Evolutionary conservation across 2,888 invertebrate species (phyloP).

Genomic region (Euzetes globulus): DNA sequence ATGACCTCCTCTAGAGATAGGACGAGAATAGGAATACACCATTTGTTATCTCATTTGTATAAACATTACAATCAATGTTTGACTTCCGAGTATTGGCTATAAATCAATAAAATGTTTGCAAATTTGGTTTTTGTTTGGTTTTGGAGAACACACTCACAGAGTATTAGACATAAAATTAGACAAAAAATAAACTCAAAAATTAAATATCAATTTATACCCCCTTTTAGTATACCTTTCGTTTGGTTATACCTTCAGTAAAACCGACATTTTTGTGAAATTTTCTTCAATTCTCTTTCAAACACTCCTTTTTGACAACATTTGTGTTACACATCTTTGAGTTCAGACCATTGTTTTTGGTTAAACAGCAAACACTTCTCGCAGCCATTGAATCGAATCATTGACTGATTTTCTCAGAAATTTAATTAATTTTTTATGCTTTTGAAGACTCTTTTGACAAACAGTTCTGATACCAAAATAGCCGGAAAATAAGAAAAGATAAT

Average conservation of each 20-base stretch:
- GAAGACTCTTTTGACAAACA: neutral
- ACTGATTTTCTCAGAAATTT: neutral
- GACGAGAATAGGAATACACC: neutral
- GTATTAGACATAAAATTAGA: neutral
- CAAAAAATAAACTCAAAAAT: neutral
- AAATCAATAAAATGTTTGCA: conserved; percentile 1
- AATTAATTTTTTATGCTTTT: no score
- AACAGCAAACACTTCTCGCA: neutral
- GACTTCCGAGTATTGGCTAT: neutral
- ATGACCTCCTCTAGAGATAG: conserved; percentile 37
- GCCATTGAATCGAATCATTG: neutral
- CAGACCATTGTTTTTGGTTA: conserved; percentile 5
- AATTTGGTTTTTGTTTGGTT: neutral
- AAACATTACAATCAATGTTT: neutral
- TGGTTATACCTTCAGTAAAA: conserved; percentile 1
- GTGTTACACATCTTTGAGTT: neutral
- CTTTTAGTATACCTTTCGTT: no score
- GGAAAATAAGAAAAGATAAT: no score
- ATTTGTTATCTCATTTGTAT: conserved; percentile 2
- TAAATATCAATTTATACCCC: neutral
- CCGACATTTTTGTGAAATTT: neutral
- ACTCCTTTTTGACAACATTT: neutral
- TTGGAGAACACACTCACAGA: neutral
- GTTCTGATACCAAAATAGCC: no score
- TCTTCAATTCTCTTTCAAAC: neutral